Percentiles rank a stretch among this genome's conserved stretches.
Evolutionary conservation across 2,888 invertebrate species (phyloP).

Genomic region (Aphodius sticticus): DNA sequence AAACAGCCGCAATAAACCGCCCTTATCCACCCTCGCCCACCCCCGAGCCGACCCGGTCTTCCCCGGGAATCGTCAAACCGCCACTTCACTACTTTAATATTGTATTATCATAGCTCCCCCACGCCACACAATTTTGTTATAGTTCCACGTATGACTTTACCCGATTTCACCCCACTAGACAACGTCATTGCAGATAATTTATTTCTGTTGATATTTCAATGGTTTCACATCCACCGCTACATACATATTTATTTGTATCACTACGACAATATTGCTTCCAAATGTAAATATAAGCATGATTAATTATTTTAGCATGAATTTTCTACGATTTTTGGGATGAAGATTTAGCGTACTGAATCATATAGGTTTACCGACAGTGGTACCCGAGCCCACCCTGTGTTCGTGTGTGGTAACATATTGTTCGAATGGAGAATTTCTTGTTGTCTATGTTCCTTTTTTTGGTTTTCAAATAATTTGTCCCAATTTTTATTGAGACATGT

Average conservation of each 20-base stretch:
- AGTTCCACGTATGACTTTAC: neutral
- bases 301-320: too few relatives aligned
- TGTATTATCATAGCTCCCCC: neutral
- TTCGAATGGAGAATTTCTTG: too few relatives aligned
- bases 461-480: too few relatives aligned
- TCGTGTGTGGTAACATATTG: too few relatives aligned
- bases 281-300: too few relatives aligned
- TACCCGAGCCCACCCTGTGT: too few relatives aligned
- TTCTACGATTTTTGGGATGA: too few relatives aligned
- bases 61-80: neutral
- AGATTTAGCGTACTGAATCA: too few relatives aligned
- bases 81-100: neutral
- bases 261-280: too few relatives aligned
- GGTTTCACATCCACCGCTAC: neutral
- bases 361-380: too few relatives aligned
- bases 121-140: neutral
- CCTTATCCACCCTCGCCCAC: conserved; percentile 11
- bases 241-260: neutral
- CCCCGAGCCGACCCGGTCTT: neutral
- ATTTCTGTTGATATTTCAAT: neutral
- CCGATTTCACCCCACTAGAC: neutral
- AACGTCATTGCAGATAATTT: neutral
- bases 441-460: too few relatives aligned
- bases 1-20: conserved; percentile 6
- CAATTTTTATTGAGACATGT: too few relatives aligned